Evolutionary conservation across 2,113 vertebrate genomes (phyloP), one percentile per base, ranked within the genome.

Genomic region (Furnarius figulus): DNA sequence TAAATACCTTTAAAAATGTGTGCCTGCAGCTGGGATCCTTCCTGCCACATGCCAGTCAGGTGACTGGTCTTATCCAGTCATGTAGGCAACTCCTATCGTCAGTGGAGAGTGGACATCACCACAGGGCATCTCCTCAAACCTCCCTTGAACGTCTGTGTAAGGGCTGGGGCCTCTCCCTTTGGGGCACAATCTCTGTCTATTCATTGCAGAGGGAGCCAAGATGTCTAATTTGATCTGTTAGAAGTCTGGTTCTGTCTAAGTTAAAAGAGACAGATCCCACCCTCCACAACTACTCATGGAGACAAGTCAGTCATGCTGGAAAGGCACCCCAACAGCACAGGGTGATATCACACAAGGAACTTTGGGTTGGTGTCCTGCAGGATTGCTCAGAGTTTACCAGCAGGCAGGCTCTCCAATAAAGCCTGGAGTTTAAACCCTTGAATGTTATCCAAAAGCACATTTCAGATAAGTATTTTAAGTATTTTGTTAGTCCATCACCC

Each of bases 241-340:
- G 18, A 85, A 59, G 10, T 19, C 35, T 33, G 9, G 13, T 71
- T 70, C 50, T 46, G n/a, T 33, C 66, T 37, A 2, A 67, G 52
- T 35, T 50, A 78, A 75, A 78, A 10, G 44, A 68, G n/a, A 18
- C 47, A 50, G 40, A 83, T 70, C 58, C 31, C 66, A 72, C 44
- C n/a, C n/a, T 75, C 52, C 78, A 23, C 58, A 62, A 3, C 9
- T 4, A 3, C 23, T 5, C 5, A n/a, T 12, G 10, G 73, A 40
- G 80, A 50, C 0, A 0, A 74, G 53, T 20, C 21, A 47, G 37
- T 31, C 2, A 0, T 11, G 14, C 52, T 49, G 62, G 33, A 58
- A 71, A 85, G 8, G 31, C 19, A 55, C 16, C 22, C 37, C 62
- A 40, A 5, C 1, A 25, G 25, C 33, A 33, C 63, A 68, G 12